These are phyloP conservation scores for Euleptes europaea DNA, from an alignment of 2,113 vertebrate genomes.

Conservation along the genomic window DNA sequence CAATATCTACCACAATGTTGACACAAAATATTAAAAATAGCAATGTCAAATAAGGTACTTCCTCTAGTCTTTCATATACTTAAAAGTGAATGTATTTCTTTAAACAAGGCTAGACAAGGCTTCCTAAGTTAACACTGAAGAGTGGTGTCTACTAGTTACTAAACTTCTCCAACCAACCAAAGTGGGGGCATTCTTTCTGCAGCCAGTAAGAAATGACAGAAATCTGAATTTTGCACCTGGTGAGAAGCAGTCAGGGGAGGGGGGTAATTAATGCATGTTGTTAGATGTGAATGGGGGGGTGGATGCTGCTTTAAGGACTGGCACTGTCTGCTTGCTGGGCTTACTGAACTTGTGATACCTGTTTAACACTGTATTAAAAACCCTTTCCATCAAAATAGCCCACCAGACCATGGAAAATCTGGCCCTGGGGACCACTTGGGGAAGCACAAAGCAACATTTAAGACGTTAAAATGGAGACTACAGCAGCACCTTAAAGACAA, in stretches of 20 bases:
- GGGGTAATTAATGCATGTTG: background rate
- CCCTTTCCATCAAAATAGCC: no score
- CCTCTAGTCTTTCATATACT: no score
- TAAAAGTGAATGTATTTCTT: background rate
- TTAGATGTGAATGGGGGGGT: no score
- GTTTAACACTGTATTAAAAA: no score
- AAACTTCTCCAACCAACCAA: background rate
- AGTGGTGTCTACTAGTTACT: background rate
- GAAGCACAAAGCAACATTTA: no score
- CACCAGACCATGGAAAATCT: no score
- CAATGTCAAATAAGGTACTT: no score
- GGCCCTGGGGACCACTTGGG: no score
- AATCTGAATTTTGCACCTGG: background rate
- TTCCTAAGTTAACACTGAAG: background rate
- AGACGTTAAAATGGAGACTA: no score
- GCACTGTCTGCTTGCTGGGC: background rate
- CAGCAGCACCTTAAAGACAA: no score
- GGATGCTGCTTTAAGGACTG: background rate
- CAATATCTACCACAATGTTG: background rate
- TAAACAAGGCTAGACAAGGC: background rate
- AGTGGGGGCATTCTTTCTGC: background rate
- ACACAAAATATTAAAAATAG: background rate
- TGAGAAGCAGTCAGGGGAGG: background rate
- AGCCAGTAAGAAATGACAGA: background rate
- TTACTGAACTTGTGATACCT: no score